Evolutionary conservation across 1,140 invertebrate genomes (phyloP).

Genomic region (Zaprionus gabonicus): DNA sequence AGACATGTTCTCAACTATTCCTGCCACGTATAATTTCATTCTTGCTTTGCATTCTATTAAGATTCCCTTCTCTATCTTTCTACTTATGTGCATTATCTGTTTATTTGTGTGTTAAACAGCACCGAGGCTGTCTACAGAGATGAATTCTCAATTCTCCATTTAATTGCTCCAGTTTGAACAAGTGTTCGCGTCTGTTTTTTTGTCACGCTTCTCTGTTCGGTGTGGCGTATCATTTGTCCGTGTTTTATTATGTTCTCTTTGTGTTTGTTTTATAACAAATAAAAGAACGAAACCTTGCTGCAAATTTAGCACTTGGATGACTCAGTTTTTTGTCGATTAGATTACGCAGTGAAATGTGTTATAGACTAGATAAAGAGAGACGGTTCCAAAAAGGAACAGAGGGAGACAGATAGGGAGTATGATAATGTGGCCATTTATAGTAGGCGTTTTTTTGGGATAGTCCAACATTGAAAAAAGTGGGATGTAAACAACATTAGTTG

Average conservation of each 20-base stretch:
- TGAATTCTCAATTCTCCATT: constrained; percentile 23
- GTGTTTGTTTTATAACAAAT: constrained; percentile 49
- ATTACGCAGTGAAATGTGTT: constrained; percentile 41
- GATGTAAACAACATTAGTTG: constrained; percentile 6
- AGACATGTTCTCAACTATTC: neutral
- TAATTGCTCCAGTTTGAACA: constrained; percentile 58
- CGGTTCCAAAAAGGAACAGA: neutral
- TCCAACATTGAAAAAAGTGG: neutral
- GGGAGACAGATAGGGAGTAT: neutral
- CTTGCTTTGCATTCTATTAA: neutral
- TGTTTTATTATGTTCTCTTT: constrained; percentile 21
- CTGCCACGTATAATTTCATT: neutral
- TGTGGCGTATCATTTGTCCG: constrained; percentile 36
- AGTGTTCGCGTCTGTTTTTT: constrained; percentile 53
- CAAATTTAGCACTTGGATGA: constrained; percentile 55
- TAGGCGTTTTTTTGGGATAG: constrained; percentile 40
- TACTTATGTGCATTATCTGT: neutral
- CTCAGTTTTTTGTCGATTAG: constrained; percentile 64
- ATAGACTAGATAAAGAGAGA: neutral
- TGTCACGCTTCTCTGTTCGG: constrained; percentile 65
- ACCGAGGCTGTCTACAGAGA: neutral
- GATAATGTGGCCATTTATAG: constrained; percentile 42
- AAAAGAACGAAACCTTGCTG: constrained; percentile 50
- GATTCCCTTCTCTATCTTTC: neutral
- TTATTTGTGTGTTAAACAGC: neutral